phyloP scores from a whole-genome alignment of 2,113 vertebrate genomes.

The Anhinga anhinga region DNA sequence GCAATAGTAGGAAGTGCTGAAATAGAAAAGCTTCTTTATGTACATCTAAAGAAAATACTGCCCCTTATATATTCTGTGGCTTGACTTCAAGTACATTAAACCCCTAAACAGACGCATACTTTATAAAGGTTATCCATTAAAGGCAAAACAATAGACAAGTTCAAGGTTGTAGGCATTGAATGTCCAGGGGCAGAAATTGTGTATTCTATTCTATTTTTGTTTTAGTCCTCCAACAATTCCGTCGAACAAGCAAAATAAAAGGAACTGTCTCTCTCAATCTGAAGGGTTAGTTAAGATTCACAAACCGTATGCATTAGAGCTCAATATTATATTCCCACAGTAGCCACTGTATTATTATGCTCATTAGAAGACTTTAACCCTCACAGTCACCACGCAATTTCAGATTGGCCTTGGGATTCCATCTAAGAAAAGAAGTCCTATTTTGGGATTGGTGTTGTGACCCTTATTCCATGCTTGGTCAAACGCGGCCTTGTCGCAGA shows the following conservation, averaged over 20 bases:
- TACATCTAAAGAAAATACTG: constrained; percentile 2
- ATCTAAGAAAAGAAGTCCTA: constrained; percentile 14
- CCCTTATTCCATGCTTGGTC: neutral
- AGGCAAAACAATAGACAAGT: constrained; percentile 22
- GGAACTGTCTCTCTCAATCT: neutral
- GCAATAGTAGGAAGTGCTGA: neutral
- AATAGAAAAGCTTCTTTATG: neutral
- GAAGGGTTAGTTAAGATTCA: constrained; percentile 38
- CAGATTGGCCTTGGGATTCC: constrained; percentile 33
- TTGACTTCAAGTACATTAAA: constrained; percentile 43
- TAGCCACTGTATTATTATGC: constrained; percentile 20
- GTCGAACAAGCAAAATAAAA: constrained; percentile 46
- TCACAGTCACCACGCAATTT: neutral
- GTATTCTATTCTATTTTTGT: constrained; percentile 17
- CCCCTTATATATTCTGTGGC: neutral
- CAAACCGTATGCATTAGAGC: constrained; percentile 10
- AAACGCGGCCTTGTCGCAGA: neutral
- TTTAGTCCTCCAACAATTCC: neutral
- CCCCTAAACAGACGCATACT: constrained; percentile 8
- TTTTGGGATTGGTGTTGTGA: neutral
- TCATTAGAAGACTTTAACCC: constrained; percentile 30
- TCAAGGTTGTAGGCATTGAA: neutral
- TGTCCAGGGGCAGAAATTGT: neutral
- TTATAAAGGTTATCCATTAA: constrained; percentile 37
- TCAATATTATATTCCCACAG: constrained; percentile 36